Evolutionary conservation across 2,797 vertebrate species (phyloP).

Genomic region (Ptychobarbus kaznakovi): DNA sequence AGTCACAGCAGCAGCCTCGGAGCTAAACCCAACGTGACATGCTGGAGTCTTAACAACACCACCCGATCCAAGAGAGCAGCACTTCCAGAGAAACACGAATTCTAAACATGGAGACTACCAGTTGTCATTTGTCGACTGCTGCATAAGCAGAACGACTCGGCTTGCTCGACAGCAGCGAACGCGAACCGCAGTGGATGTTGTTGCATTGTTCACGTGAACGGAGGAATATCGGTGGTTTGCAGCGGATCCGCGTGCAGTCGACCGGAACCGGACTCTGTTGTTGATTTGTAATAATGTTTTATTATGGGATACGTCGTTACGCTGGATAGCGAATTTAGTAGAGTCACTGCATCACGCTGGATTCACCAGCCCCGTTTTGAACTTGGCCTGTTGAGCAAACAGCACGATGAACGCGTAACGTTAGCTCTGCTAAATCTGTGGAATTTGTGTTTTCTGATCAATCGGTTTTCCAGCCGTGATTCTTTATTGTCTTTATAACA

Average conservation of each 20-base stretch:
- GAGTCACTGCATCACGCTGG: conserved; percentile 20
- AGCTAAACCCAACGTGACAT: conserved; percentile 59
- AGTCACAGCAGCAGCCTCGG: conserved; percentile 32
- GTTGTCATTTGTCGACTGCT: conserved; percentile 40
- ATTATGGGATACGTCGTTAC: conserved; percentile 17
- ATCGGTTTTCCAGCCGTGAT: conserved; percentile 7
- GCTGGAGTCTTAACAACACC: conserved; percentile 40
- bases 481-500: neutral
- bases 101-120: conserved; percentile 19
- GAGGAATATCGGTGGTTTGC: conserved; percentile 16
- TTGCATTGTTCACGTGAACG: conserved; percentile 51
- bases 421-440: neutral
- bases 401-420: neutral
- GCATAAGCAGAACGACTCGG: neutral
- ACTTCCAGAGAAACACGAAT: neutral
- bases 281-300: conserved; percentile 26
- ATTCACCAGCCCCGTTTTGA: conserved; percentile 31
- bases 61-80: conserved; percentile 29
- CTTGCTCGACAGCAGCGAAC: conserved; percentile 32
- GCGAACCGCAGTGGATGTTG: conserved; percentile 45
- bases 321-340: conserved; percentile 27
- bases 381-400: conserved; percentile 37
- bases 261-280: conserved; percentile 37
- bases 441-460: conserved; percentile 5
- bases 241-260: conserved; percentile 26